Conservation (phyloP, 92 coral and sea anemone genomes). For the Paramuricea clavata region DNA sequence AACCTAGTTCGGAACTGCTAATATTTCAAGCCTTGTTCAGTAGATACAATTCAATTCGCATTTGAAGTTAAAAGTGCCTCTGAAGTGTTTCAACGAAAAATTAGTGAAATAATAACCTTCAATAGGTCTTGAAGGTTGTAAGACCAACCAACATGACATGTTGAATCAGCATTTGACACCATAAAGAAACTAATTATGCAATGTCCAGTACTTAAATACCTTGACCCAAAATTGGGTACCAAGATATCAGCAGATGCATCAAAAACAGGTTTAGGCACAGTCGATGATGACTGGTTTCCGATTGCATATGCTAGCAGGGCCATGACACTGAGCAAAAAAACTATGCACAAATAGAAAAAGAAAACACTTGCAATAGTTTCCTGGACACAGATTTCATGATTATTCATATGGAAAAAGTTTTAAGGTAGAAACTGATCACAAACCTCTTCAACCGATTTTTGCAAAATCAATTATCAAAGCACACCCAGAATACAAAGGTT, state of each 20-base stretch:
- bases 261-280: neutral
- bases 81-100: slow-evolving; percentile 8
- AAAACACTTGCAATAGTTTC: neutral
- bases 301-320: slow-evolving; percentile 1
- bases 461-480: neutral
- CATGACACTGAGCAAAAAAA: neutral
- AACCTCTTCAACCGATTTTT: slow-evolving; percentile 6
- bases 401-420: neutral
- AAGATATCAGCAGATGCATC: neutral
- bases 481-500: neutral
- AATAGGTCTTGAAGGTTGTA: slow-evolving; percentile 7
- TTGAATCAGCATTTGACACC: neutral
- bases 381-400: neutral
- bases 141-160: slow-evolving; percentile 4
- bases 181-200: neutral
- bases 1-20: slow-evolving; percentile 21
- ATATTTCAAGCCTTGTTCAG: no score
- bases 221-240: neutral
- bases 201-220: slow-evolving; percentile 4
- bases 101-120: slow-evolving; percentile 14
- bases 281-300: slow-evolving; percentile 9
- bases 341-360: slow-evolving; percentile 17
- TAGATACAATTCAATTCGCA: neutral
- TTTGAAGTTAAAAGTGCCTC: slow-evolving; percentile 6
- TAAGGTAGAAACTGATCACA: slow-evolving; percentile 9